A percentile compares a stretch with the other conserved stretches of the same genome.
These are phyloP conservation scores for Phyllostomus discolor DNA, from an alignment of 2,113 vertebrate species.

Conservation along the genomic window DNA sequence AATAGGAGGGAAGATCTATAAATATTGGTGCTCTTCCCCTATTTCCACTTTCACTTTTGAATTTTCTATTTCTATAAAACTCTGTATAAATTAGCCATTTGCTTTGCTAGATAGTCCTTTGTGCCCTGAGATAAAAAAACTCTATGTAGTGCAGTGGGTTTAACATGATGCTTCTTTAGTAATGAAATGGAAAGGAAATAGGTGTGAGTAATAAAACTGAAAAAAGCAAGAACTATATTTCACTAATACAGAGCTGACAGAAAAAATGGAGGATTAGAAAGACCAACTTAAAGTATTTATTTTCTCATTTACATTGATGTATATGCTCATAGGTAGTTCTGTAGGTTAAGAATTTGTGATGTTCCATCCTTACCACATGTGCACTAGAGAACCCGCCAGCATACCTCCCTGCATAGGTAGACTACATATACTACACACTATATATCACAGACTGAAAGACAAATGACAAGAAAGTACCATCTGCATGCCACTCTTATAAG, in stretches of 20 bases:
- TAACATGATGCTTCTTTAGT: conserved; percentile 17
- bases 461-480: neutral
- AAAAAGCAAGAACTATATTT: neutral
- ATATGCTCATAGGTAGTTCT: neutral
- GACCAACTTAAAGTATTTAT: neutral
- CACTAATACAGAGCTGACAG: neutral
- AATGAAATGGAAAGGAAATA: conserved; percentile 43
- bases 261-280: neutral
- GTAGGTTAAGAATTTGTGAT: neutral
- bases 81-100: conserved; percentile 43
- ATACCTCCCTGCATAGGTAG: accelerated
- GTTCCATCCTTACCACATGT: neutral
- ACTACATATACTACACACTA: accelerated
- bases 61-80: conserved; percentile 34
- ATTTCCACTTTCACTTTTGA: neutral
- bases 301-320: neutral
- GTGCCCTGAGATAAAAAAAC: conserved; percentile 55
- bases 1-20: conserved; percentile 33
- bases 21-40: neutral
- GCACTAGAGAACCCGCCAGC: neutral
- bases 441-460: neutral
- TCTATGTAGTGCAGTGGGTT: conserved; percentile 1
- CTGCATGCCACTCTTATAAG: neutral
- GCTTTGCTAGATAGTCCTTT: neutral
- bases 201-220: conserved; percentile 5